Evolutionary conservation across 2,888 invertebrate genomes (phyloP), one percentile per base, ranked within the genome.

Genomic region (Philopedon plagiatum): DNA sequence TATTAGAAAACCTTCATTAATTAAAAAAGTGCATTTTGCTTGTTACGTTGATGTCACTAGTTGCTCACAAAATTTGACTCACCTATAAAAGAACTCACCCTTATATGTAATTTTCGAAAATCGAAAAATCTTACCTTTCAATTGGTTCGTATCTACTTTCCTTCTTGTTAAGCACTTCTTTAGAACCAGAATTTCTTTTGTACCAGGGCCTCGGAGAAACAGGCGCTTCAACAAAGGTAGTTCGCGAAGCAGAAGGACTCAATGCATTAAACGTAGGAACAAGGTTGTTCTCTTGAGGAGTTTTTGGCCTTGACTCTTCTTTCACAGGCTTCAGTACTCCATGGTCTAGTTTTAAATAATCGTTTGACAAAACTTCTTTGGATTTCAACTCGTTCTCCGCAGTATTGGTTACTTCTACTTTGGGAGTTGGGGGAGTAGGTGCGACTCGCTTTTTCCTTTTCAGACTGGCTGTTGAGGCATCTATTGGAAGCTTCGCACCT

Each of bases 191-290:
- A 78, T 86, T 86, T 64, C 91, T 85, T 81, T 91, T 91, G 81
- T 91, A 91, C 92, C 92, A 91, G 11, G 91, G 91, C 79, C 89
- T 86, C 0, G 90, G 90, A 71, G 89, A 87, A n/a, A 84, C 84
- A 3, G 86, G 85, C 15, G 84, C 76, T 58, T 85, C 83, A 34
- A 79, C 76, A 51, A 76, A 78, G 72, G 80, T 81, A 18, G 80
- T 78, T 71, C 81, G 81, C 71, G 83, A 76, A 21, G 80, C 77
- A 57, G 80, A 71, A 13, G 75, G 70, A 61, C 74, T 78, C 66
- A 74, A 79, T 34, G 74, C 77, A 74, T 78, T 69, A 4, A 68
- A 13, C 37, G 39, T 18, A 23, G 49, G 19, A 15, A 9, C 18
- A 7, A 26, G 5, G 7, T 32, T 34, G 29, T 21, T 46, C 15